phyloP scores from a whole-genome alignment of 1,140 invertebrate species.

The Periplaneta americana region DNA sequence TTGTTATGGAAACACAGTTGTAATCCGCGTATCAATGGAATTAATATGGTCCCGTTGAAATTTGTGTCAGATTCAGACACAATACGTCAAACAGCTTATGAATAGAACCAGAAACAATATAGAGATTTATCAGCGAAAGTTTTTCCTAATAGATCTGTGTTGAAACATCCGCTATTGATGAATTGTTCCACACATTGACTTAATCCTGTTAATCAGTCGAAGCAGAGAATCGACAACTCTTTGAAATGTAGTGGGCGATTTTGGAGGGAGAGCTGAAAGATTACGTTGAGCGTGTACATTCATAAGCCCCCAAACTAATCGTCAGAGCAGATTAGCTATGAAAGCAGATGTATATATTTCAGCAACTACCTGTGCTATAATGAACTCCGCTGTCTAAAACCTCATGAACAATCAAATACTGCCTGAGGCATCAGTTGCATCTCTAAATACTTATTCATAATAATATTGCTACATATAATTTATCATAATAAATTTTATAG shows the following conservation, averaged over 20 bases:
- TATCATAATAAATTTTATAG: too few species aligned
- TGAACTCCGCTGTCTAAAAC: not conserved
- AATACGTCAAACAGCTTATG: not conserved
- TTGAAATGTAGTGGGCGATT: not conserved
- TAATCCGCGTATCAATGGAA: not conserved
- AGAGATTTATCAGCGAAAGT: not conserved
- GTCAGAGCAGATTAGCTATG: not conserved
- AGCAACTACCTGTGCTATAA: not conserved
- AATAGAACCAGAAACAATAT: not conserved
- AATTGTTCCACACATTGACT: not conserved
- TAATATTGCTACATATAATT: too few species aligned
- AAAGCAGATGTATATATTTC: not conserved
- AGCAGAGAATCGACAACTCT: not conserved
- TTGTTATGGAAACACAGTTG: not conserved
- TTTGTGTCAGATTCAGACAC: not conserved
- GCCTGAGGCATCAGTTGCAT: not conserved
- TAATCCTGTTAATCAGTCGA: not conserved
- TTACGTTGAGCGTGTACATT: not conserved
- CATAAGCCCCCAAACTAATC: not conserved
- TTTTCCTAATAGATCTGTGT: not conserved
- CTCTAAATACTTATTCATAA: too few species aligned
- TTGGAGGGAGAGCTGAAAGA: not conserved
- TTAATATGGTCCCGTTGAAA: not conserved
- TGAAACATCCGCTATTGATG: not conserved
- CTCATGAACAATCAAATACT: not conserved